phyloP scores from a whole-genome alignment of 30 jellyfish, hydroid and myxozoan genomes.

The Turritopsis rubra region DNA sequence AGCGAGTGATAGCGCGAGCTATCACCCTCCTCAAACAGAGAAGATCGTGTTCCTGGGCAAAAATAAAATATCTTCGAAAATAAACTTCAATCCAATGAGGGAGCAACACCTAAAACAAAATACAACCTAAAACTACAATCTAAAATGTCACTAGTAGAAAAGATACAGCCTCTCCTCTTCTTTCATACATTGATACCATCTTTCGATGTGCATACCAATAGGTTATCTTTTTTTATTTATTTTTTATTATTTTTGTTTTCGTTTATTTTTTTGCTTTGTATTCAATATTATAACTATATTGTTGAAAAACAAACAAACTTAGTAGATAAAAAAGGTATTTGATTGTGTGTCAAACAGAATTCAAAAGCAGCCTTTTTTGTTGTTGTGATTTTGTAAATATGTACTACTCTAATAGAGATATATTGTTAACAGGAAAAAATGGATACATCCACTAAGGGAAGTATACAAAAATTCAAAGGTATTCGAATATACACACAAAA shows the following conservation, averaged over 20 bases:
- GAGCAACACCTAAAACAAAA: too few species aligned
- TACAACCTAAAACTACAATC: not conserved
- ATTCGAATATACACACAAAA: not conserved
- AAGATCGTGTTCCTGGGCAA: too few species aligned
- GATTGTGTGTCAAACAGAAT: too few species aligned
- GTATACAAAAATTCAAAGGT: not conserved
- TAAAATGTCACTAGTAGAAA: not conserved
- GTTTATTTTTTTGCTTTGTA: not conserved
- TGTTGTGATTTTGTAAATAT: too few species aligned
- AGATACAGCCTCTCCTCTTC: not conserved
- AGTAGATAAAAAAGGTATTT: not conserved
- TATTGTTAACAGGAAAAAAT: too few species aligned
- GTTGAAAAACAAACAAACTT: not conserved
- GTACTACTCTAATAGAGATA: not conserved
- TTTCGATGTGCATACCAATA: not conserved
- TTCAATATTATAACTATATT: not conserved
- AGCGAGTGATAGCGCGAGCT: too few species aligned
- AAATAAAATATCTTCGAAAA: too few species aligned
- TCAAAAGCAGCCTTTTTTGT: too few species aligned
- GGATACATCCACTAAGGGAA: not conserved
- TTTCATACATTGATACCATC: not conserved
- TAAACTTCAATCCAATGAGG: too few species aligned
- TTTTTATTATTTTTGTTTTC: not conserved
- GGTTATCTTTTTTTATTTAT: not conserved
- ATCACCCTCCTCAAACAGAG: too few species aligned